Conservation (phyloP, 2,888 invertebrate genomes). For the Synergus laeviventris region DNA sequence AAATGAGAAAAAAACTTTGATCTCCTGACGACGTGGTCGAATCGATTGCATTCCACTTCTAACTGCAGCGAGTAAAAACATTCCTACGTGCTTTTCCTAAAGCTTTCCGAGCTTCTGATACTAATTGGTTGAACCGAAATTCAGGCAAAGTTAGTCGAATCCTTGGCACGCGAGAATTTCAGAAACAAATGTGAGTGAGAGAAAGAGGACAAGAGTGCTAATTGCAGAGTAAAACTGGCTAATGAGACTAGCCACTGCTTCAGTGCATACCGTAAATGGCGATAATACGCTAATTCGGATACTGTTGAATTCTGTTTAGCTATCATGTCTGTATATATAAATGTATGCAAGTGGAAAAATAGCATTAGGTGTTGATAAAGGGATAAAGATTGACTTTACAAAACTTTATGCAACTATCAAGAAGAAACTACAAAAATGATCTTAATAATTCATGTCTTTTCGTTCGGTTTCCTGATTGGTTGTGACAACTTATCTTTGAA, state of each 20-base stretch:
- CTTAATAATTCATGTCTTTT: too few relatives aligned
- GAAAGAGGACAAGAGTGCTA: slow-evolving; percentile 35
- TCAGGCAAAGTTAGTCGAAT: slow-evolving; percentile 10
- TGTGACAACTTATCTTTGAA: too few relatives aligned
- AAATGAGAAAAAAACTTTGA: slow-evolving; percentile 19
- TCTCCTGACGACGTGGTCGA: not conserved
- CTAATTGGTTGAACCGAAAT: slow-evolving; percentile 35
- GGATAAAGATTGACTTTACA: slow-evolving; percentile 19
- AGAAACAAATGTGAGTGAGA: slow-evolving; percentile 42
- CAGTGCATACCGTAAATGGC: slow-evolving; percentile 25
- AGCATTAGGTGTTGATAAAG: slow-evolving; percentile 26
- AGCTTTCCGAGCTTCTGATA: not conserved
- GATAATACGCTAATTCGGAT: slow-evolving; percentile 30
- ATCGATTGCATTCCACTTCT: slow-evolving; percentile 20
- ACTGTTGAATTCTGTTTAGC: slow-evolving; percentile 19
- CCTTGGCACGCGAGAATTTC: slow-evolving; percentile 42
- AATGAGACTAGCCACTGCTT: slow-evolving; percentile 34
- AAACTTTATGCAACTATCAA: slow-evolving; percentile 14
- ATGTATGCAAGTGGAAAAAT: not conserved
- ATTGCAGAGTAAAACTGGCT: slow-evolving; percentile 10
- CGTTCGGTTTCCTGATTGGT: too few relatives aligned
- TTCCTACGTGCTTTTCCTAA: slow-evolving; percentile 3
- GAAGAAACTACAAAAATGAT: too few relatives aligned
- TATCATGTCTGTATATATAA: not conserved
- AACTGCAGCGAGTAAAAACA: slow-evolving; percentile 7